These are phyloP conservation scores for Congeria kusceri DNA, from an alignment of 2,888 invertebrate species.

Conservation along the genomic window DNA sequence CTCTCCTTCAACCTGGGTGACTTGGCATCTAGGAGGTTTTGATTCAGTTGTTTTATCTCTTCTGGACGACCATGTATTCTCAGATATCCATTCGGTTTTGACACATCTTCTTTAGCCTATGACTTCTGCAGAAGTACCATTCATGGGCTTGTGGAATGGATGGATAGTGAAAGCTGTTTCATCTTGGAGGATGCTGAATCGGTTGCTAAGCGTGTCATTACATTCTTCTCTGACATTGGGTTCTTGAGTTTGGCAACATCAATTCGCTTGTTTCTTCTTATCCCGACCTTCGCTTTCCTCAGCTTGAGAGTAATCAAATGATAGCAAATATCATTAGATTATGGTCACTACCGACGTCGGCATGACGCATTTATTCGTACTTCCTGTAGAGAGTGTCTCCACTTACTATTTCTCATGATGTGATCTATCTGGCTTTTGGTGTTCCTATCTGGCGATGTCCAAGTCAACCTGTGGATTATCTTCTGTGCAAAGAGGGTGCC, in stretches of 20 bases:
- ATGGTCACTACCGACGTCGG: constrained; percentile 27
- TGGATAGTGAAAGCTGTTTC: not conserved
- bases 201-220: constrained; percentile 18
- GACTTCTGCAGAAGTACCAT: not conserved
- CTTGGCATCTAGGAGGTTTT: not conserved
- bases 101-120: not conserved
- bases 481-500: not conserved
- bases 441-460: constrained; percentile 40
- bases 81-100: too few relatives aligned
- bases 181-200: constrained; percentile 1
- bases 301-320: constrained; percentile 17
- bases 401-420: not conserved
- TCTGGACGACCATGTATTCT: not conserved
- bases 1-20: not conserved
- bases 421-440: constrained; percentile 46
- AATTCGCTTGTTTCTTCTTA: not conserved
- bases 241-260: constrained; percentile 15
- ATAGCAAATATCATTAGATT: constrained; percentile 13
- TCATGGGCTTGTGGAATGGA: not conserved
- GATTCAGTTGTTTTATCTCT: not conserved
- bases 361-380: too few relatives aligned
- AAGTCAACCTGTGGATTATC: constrained; percentile 44
- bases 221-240: constrained; percentile 14
- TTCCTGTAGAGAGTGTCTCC: constrained; percentile 18
- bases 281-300: not conserved